These are phyloP conservation scores for Macaria notata DNA, from an alignment of 2,888 invertebrate species.

Conservation along the genomic window DNA sequence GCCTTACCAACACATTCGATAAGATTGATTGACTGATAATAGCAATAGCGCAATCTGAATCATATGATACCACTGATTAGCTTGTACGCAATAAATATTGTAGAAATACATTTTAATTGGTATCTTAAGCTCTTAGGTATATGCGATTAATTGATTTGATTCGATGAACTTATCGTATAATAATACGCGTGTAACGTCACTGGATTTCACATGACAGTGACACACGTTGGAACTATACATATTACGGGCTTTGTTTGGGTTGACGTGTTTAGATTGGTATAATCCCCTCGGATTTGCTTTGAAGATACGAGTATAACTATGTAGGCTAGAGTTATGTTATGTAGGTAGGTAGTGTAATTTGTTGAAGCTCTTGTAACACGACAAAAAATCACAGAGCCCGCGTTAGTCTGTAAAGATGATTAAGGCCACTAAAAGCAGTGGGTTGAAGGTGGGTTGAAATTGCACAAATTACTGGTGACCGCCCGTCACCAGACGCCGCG, in stretches of 20 bases:
- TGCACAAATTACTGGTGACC: slow-evolving; percentile 43
- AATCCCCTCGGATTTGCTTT: slow-evolving; percentile 8
- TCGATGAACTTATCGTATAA: neutral
- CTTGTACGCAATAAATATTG: neutral
- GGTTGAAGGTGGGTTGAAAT: slow-evolving; percentile 46
- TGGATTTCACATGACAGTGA: slow-evolving; percentile 9
- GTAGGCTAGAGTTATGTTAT: slow-evolving; percentile 1
- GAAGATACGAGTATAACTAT: neutral
- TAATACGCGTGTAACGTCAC: neutral
- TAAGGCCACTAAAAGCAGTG: slow-evolving; percentile 37
- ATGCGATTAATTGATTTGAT: neutral
- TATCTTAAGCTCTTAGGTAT: slow-evolving; percentile 4
- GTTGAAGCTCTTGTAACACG: slow-evolving; percentile 20
- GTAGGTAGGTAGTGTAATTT: slow-evolving; percentile 8
- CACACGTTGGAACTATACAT: neutral
- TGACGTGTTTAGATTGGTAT: slow-evolving; percentile 7
- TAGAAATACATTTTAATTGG: neutral
- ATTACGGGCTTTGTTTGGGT: neutral
- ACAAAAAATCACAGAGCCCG: slow-evolving; percentile 22
- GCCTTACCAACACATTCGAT: slow-evolving; percentile 14
- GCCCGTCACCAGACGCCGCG: slow-evolving; percentile 25
- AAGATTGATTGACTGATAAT: slow-evolving; percentile 23
- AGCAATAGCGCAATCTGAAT: slow-evolving; percentile 18
- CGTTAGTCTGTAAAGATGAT: slow-evolving; percentile 29
- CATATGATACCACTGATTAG: slow-evolving; percentile 13